A percentile compares a stretch with the other conserved stretches of the same genome.
Conservation (phyloP, 2,797 vertebrate genomes). For the Xenopus petersii region DNA sequence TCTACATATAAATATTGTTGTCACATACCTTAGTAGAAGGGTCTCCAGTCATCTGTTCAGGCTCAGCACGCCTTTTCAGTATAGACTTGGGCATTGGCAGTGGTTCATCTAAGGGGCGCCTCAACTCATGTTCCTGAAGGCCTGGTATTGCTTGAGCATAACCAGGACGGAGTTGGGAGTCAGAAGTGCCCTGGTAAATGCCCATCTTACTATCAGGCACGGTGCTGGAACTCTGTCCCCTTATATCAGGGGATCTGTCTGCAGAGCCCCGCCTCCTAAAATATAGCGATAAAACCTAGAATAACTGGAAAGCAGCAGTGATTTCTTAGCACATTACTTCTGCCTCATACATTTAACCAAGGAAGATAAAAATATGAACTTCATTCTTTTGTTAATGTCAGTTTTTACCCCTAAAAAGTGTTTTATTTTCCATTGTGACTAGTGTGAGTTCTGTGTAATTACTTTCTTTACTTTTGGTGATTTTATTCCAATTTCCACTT, state of each 20-base stretch:
- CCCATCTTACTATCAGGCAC: background rate
- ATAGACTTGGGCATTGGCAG: conserved; percentile 86
- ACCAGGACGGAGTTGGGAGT: background rate
- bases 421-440: no score
- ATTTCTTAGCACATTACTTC: no score
- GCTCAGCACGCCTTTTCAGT: conserved; percentile 83
- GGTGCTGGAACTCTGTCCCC: background rate
- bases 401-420: no score
- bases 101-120: conserved; percentile 62
- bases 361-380: no score
- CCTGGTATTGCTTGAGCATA: background rate
- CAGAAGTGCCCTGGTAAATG: background rate
- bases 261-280: background rate
- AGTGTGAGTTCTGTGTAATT: no score
- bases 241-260: background rate
- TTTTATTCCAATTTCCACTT: no score
- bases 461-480: no score
- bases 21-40: background rate
- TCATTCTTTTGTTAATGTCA: no score
- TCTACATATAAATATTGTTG: no score
- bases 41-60: background rate
- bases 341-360: no score
- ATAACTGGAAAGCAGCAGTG: no score
- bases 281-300: no score
- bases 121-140: background rate